phyloP scores from a whole-genome alignment of 2,797 vertebrate genomes.

The Florisuga fusca region DNA sequence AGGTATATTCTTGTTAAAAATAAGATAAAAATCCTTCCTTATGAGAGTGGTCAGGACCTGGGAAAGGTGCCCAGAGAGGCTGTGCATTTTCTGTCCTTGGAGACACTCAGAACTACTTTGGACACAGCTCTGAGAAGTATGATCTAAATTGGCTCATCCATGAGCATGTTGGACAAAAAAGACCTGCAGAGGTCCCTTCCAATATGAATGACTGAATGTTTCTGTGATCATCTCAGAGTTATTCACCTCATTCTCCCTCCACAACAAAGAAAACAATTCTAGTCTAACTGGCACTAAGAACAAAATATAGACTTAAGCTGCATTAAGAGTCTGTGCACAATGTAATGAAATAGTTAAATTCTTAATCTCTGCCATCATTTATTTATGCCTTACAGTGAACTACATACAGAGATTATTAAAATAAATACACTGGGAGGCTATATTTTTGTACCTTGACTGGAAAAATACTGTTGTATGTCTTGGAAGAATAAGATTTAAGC shows the following conservation, averaged over 20 bases:
- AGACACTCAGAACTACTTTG: not conserved
- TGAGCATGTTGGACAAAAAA: not conserved
- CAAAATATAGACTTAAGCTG: not conserved
- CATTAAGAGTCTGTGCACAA: not conserved
- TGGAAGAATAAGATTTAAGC: not conserved
- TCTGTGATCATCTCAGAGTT: not conserved
- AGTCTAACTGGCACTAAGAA: not conserved
- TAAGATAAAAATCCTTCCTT: not conserved
- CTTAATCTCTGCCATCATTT: slow-evolving; percentile 8
- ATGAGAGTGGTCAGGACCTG: not conserved
- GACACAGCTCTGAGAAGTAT: not conserved
- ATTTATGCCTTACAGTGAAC: not conserved
- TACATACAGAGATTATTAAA: slow-evolving; percentile 10
- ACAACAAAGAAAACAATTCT: not conserved
- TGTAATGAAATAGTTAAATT: not conserved
- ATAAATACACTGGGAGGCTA: not conserved
- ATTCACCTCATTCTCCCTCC: not conserved
- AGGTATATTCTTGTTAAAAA: not conserved
- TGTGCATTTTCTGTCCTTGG: not conserved
- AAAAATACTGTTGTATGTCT: slow-evolving; percentile 27
- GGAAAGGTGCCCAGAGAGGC: not conserved
- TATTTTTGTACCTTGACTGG: not conserved
- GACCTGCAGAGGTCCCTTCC: not conserved
- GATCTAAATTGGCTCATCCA: not conserved
- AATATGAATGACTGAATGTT: not conserved